A percentile compares a stretch with the other conserved stretches of the same genome.
These are phyloP conservation scores for Cydia fagiglandana DNA, from an alignment of 1,140 invertebrate species.

Conservation along the genomic window DNA sequence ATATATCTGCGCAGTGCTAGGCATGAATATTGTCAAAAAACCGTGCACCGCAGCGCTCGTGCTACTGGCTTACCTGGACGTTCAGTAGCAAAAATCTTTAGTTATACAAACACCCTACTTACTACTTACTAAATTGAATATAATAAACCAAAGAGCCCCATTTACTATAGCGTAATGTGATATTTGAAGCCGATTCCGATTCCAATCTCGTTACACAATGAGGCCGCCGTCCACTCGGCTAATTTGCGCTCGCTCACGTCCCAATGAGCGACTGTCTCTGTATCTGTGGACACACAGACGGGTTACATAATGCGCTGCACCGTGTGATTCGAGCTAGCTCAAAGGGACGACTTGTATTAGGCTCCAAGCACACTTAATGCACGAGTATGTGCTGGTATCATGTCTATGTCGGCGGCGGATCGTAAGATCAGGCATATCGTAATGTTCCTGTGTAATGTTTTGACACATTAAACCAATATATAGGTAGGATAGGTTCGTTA, in stretches of 20 bases:
- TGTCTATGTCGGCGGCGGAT: too few relatives aligned
- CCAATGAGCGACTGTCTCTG: conserved; percentile 15
- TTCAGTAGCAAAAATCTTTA: background rate
- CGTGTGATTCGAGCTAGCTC: conserved; percentile 7
- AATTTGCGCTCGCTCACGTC: conserved; percentile 15
- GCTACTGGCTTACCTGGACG: too few relatives aligned
- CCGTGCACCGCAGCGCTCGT: too few relatives aligned
- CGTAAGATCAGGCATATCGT: too few relatives aligned
- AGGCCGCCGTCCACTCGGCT: conserved; percentile 12
- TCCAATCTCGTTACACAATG: background rate
- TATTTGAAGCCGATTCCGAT: conserved; percentile 3
- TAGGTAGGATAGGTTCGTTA: too few relatives aligned
- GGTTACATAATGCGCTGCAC: conserved; percentile 18
- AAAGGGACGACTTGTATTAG: conserved; percentile 7
- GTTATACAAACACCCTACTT: background rate
- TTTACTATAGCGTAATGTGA: background rate
- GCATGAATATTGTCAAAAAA: too few relatives aligned
- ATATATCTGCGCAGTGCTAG: too few relatives aligned
- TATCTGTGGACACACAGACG: conserved; percentile 13
- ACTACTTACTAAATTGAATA: background rate
- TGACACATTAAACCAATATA: too few relatives aligned
- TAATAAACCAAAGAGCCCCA: background rate
- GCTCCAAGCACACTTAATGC: background rate
- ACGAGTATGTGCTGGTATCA: background rate
- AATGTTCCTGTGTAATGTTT: too few relatives aligned